phyloP scores from a whole-genome alignment of 53 echinoderm and acorn worm genomes.

The Temnopleurus reevesii region DNA sequence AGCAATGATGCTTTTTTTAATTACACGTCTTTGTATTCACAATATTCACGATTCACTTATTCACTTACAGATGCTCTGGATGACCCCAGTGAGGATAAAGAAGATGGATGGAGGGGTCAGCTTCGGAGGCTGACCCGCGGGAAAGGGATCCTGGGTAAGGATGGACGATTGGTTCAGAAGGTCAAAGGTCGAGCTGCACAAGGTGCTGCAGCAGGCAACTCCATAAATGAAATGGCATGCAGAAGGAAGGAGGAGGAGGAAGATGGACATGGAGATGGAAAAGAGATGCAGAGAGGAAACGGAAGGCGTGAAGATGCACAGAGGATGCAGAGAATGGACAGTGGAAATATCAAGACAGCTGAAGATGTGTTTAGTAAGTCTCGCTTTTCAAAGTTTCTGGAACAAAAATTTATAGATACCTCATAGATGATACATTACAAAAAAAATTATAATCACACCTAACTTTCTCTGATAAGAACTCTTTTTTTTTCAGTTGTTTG shows the following conservation, averaged over 20 bases:
- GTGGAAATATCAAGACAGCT: slow-evolving; percentile 39
- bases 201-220: neutral
- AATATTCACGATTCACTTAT: too few relatives aligned
- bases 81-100: neutral
- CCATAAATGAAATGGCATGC: too few relatives aligned
- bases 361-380: slow-evolving; percentile 79
- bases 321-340: neutral
- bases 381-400: too few relatives aligned
- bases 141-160: slow-evolving; percentile 55
- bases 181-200: slow-evolving; percentile 32
- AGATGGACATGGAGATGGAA: too few relatives aligned
- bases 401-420: too few relatives aligned
- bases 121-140: neutral
- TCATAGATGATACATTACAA: too few relatives aligned
- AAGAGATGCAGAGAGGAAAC: neutral
- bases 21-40: too few relatives aligned
- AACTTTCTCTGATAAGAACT: too few relatives aligned
- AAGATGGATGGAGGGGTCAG: neutral
- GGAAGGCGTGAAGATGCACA: neutral
- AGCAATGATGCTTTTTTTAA: too few relatives aligned
- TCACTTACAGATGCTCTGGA: neutral
- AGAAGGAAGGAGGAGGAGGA: too few relatives aligned
- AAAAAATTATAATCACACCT: too few relatives aligned
- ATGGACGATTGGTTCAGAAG: slow-evolving; percentile 34
- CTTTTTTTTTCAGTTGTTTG: too few relatives aligned